Base-by-base conservation (phyloP, 2,888 invertebrate species). In the Hypsopygia costalis region DNA sequence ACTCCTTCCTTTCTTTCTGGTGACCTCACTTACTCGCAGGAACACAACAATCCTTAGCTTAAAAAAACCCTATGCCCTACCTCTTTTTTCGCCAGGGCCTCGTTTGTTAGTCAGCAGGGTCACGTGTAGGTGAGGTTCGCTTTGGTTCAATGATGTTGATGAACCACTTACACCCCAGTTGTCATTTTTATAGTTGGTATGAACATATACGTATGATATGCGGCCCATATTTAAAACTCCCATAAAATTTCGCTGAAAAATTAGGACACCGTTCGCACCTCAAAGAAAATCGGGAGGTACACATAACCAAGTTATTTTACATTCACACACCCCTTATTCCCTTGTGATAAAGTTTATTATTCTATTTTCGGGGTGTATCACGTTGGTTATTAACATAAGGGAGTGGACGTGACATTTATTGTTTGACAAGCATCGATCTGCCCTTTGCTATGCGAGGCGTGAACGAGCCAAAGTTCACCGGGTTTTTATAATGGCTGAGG, bases 361-460 rank as follows among this genome's bases (percentile, higher is more conserved):
- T 1, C 36, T 27, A 54, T 51, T 1, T 4, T 4, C 8, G 27
- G 20, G 36, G 11, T 22, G 10, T 27, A 40, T 36, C 52, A 56
- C 47, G 25, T 53, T 66, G 53, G 59, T 55, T 62, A 77, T 77
- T 77, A 78, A 62, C 74, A 75, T 81, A 69, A 81, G 86, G 87
- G 87, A 83, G 78, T 87, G 87, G 85, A 87, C 87, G 83, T 87
- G 87, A 85, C 87, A 87, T 88, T 88, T 86, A 87, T 88, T 87
- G 87, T 88, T 85, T 87, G 87, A 86, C 86, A 82, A 81, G 75
- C 81, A 88, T 88, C 87, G 87, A 87, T 87, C 86, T 87, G 86
- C 75, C 82, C 82, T 86, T 86, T 87, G 80, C 73, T 76, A 79
- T 77, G 72, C 81, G 75, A 81, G 71, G 81, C 82, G 83, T 79